Conservation (phyloP, 2,113 vertebrate genomes). For the Cyphomyrus plagiostoma region DNA sequence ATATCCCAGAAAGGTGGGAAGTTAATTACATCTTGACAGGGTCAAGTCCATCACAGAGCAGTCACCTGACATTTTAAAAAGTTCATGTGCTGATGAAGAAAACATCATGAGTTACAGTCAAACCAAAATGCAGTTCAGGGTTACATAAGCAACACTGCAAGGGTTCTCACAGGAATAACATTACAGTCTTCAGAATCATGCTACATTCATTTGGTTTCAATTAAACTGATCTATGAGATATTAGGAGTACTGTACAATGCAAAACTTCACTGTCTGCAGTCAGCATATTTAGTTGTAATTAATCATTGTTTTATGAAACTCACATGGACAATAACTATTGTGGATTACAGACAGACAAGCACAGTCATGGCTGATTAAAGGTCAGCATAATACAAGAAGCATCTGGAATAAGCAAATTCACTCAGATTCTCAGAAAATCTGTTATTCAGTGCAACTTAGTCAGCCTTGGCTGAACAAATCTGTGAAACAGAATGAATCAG, state of each 20-base stretch:
- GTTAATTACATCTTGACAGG: neutral
- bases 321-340: neutral
- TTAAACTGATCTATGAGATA: neutral
- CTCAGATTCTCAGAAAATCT: neutral
- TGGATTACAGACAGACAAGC: neutral
- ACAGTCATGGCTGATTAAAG: neutral
- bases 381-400: neutral
- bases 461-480: slow-evolving; percentile 13
- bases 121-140: neutral
- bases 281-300: neutral
- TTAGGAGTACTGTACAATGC: neutral
- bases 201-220: neutral
- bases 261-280: neutral
- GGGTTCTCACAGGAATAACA: neutral
- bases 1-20: neutral
- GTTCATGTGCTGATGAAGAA: neutral
- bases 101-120: neutral
- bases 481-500: slow-evolving; percentile 6
- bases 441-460: slow-evolving; percentile 11
- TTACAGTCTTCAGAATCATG: neutral
- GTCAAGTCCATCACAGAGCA: neutral
- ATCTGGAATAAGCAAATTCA: neutral
- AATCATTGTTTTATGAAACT: neutral
- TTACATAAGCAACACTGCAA: neutral
- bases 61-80: neutral